Evolutionary conservation across 2,113 vertebrate genomes (phyloP), one percentile per base, ranked within the genome.

Genomic region (Anthoscopus minutus): DNA sequence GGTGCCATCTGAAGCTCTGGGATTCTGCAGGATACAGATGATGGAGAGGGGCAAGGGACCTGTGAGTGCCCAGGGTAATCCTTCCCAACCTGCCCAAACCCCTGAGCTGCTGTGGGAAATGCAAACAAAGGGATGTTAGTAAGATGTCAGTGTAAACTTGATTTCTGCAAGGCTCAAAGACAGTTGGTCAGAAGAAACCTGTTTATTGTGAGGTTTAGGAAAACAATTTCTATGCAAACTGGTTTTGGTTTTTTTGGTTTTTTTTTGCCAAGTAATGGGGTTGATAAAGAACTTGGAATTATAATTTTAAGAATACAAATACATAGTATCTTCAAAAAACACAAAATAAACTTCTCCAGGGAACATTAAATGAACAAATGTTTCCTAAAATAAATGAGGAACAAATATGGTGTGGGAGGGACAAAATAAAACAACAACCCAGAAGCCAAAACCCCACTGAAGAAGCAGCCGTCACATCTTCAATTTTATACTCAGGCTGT

Each of bases 121-220:
- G 28, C 56, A 57, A 54, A 44, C 21, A 44, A n/a, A 80, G 14
- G 2, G 77, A n/a, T 14, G 5, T 38, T 28, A 9, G 27, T 4
- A 42, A 53, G 47, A 13, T 80, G 56, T n/a, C 23, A 72, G 33
- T 4, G 45, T 57, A 79, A 86, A n/a, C 23, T 24, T 11, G 2
- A 4, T 69, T 92, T 86, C 50, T 66, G 31, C 37, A 88, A 95
- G 45, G 60, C 77, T 85, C 60, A 65, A 40, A 90, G 70, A 65
- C 81, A 80, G 19, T n/a, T 61, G 61, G 66, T 86, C 70, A 65
- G 82, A 89, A 91, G 89, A 86, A 93, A 91, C 17, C 67, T 86
- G 90, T 96, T 97, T 97, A 96, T 97, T 97, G 89, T 92, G 96
- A 95, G 83, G 86, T 69, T 95, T 84, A 78, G 89, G 88, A 79